Conservation (phyloP, 2,797 vertebrate genomes). For the Xenentodon cancila region DNA sequence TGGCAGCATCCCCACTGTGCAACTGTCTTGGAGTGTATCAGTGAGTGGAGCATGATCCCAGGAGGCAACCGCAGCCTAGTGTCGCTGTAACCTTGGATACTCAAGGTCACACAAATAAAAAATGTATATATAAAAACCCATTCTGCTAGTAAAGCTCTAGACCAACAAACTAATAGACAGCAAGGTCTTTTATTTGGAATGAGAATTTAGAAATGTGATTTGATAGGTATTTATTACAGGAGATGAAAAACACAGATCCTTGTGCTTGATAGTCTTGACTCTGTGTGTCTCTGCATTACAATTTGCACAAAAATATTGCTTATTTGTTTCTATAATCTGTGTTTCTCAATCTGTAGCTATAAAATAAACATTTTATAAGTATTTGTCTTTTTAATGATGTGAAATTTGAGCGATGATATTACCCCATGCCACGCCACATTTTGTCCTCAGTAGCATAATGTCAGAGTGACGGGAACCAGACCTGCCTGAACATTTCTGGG, state of each 20-base stretch:
- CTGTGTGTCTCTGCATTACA: no score
- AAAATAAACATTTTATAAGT: background rate
- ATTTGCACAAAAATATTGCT: background rate
- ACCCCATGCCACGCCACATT: slow-evolving; percentile 45
- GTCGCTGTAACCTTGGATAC: slow-evolving; percentile 71
- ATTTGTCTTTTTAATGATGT: slow-evolving; percentile 17
- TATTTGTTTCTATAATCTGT: slow-evolving; percentile 1
- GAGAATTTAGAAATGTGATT: slow-evolving; percentile 1
- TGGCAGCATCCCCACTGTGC: slow-evolving; percentile 57
- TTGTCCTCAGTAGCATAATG: slow-evolving; percentile 48
- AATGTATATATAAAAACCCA: slow-evolving; percentile 9
- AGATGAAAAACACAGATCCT: no score
- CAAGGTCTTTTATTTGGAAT: background rate
- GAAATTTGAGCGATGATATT: slow-evolving; percentile 26
- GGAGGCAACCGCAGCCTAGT: slow-evolving; percentile 52
- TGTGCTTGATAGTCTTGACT: no score
- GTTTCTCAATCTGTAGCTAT: no score
- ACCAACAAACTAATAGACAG: slow-evolving; percentile 21
- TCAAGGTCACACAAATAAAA: slow-evolving; percentile 52
- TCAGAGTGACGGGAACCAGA: slow-evolving; percentile 46
- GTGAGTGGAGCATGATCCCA: slow-evolving; percentile 57
- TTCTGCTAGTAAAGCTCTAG: slow-evolving; percentile 7
- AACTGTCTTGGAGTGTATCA: slow-evolving; percentile 67
- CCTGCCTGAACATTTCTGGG: slow-evolving; percentile 45
- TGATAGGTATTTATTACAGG: background rate